phyloP scores from a whole-genome alignment of 1,140 invertebrate genomes.

The Neotoxoptera formosana region DNA sequence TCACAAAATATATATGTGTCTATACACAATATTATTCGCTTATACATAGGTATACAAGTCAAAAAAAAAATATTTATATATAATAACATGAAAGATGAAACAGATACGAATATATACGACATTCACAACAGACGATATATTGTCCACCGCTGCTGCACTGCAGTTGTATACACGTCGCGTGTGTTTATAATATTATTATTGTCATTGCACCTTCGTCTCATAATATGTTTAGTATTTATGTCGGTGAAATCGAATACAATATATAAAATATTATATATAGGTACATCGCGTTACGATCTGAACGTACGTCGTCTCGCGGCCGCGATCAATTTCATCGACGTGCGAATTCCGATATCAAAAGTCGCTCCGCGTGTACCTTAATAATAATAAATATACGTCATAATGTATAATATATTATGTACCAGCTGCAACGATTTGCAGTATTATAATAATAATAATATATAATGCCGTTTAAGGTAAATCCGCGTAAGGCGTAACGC shows the following conservation, averaged over 20 bases:
- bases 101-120: neutral
- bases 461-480: constrained; percentile 3
- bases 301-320: neutral
- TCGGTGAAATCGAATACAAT: constrained; percentile 29
- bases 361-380: neutral
- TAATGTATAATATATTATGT: neutral
- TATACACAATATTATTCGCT: too few species aligned
- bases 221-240: neutral
- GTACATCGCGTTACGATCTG: neutral
- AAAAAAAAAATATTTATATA: too few species aligned
- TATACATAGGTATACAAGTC: neutral
- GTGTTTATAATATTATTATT: neutral
- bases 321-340: neutral
- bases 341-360: neutral
- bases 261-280: neutral
- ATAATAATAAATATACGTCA: neutral
- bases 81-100: neutral
- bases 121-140: neutral
- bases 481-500: neutral
- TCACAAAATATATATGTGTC: neutral
- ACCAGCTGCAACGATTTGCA: neutral
- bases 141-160: neutral
- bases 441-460: neutral
- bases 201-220: neutral
- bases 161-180: neutral